Evolutionary conservation across 2,797 vertebrate species (phyloP), one percentile per base, ranked within the genome.

Genomic region (Leucoraja ocellata): DNA sequence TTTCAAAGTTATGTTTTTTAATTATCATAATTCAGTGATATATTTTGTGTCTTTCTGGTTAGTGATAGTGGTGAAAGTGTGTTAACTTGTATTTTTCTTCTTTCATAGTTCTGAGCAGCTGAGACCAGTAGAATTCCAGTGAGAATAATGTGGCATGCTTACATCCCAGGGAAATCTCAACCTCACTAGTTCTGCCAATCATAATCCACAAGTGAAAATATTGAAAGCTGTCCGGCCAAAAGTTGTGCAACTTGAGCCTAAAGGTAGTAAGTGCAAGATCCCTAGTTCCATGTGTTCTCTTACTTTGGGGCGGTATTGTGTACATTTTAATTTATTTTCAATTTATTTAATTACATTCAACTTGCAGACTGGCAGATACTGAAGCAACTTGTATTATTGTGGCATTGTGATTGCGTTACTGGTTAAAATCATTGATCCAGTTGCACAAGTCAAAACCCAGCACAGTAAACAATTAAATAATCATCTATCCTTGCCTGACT

Each of bases 101-200:
- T 74, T 23, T 63, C 78, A 54, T 93, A 97, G 97, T 93, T 97
- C 95, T 94, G 96, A 97, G 93, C 95, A 95, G 32, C 95, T 94
- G 0, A 96, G 96, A 13, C 78, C 36, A 97, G 97, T 94, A 95
- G 96, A 76, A 97, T 97, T 93, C 97, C 97, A 0, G 94, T 97
- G 77, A 94, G 95, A 68, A 96, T 94, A 94, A 93, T n/a, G 79
- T 0, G 93, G 94, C 54, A 23, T 95, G 74, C 90, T 92, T 58
- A 6, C 39, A 28, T n/a, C 90, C 36, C 90, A 92, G 8, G 39
- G 68, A 92, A 92, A 92, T n/a, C 39, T 76, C 32, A 39, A 13
- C 21, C 71, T 74, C 10, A 74, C 11, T 4, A 54, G 23, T 28
- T 10, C 25, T 16, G 36, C 6, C 71, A 76, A 13, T 76, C 23